These are phyloP conservation scores for Discoglossus pictus DNA, from an alignment of 2,797 vertebrate species.

Conservation along the genomic window DNA sequence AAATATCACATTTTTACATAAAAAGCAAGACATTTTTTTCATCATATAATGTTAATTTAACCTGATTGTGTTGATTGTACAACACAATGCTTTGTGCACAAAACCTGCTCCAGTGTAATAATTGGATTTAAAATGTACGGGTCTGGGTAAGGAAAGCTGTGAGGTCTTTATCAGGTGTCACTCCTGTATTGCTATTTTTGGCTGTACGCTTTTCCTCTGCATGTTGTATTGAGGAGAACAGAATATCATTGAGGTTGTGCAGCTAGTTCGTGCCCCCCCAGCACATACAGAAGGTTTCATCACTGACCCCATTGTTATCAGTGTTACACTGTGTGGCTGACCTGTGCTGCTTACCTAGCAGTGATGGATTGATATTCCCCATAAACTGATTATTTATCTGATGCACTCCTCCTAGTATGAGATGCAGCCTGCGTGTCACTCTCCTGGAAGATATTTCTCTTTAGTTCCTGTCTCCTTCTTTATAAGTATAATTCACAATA, in stretches of 20 bases:
- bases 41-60: too few relatives aligned
- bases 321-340: slow-evolving; percentile 14
- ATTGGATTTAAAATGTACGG: too few relatives aligned
- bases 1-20: too few relatives aligned
- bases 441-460: slow-evolving; percentile 6
- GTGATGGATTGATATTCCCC: slow-evolving; percentile 28
- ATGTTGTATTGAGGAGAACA: too few relatives aligned
- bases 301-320: slow-evolving; percentile 17
- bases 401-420: slow-evolving; percentile 21
- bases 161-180: too few relatives aligned
- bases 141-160: too few relatives aligned
- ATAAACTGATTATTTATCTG: slow-evolving; percentile 37
- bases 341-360: slow-evolving; percentile 13
- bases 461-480: background rate
- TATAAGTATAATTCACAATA: slow-evolving; percentile 20
- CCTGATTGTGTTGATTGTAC: too few relatives aligned
- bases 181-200: too few relatives aligned
- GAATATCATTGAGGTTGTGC: background rate
- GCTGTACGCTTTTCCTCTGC: too few relatives aligned
- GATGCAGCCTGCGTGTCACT: background rate
- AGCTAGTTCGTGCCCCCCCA: background rate
- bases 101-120: too few relatives aligned
- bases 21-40: too few relatives aligned
- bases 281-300: slow-evolving; percentile 3
- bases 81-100: too few relatives aligned